Evolutionary conservation across 2,113 vertebrate genomes (phyloP).

Genomic region (Rhineura floridana): DNA sequence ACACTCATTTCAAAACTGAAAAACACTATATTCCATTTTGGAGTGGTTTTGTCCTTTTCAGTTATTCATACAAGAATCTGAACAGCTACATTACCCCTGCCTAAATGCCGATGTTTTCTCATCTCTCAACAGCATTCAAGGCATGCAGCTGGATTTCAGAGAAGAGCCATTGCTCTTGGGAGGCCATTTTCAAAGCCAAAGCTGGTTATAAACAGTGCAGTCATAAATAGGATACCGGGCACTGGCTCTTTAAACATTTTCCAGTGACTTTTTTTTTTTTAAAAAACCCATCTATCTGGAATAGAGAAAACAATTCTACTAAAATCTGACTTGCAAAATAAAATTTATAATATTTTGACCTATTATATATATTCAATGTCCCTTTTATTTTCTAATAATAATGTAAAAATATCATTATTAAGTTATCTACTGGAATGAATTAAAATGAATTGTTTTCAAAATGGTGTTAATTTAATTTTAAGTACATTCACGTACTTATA

Average conservation of each 20-base stretch:
- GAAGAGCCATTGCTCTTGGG: conserved; percentile 7
- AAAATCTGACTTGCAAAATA: conserved; percentile 31
- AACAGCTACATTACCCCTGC: not conserved
- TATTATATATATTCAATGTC: conserved; percentile 51
- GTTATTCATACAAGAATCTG: not conserved
- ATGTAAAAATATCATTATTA: conserved; percentile 64
- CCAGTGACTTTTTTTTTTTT: conserved; percentile 28
- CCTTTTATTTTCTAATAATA: conserved; percentile 62
- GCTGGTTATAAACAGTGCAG: conserved; percentile 29
- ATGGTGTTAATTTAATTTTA: conserved; percentile 62
- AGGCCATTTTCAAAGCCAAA: conserved; percentile 23
- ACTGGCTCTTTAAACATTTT: conserved; percentile 46
- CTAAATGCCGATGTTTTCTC: not conserved
- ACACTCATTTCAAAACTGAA: not conserved
- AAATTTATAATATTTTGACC: conserved; percentile 43
- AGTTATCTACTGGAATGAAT: conserved; percentile 66
- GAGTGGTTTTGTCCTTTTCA: not conserved
- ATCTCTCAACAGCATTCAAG: not conserved
- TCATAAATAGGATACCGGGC: conserved; percentile 51
- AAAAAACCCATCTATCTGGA: conserved; percentile 25
- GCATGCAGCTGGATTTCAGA: conserved; percentile 50
- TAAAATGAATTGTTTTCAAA: conserved; percentile 62
- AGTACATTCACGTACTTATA: conserved; percentile 19
- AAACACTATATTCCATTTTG: not conserved
- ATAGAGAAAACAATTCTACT: conserved; percentile 36